Conservation (phyloP, 2,113 vertebrate species). For the Oophaga pumilio region DNA sequence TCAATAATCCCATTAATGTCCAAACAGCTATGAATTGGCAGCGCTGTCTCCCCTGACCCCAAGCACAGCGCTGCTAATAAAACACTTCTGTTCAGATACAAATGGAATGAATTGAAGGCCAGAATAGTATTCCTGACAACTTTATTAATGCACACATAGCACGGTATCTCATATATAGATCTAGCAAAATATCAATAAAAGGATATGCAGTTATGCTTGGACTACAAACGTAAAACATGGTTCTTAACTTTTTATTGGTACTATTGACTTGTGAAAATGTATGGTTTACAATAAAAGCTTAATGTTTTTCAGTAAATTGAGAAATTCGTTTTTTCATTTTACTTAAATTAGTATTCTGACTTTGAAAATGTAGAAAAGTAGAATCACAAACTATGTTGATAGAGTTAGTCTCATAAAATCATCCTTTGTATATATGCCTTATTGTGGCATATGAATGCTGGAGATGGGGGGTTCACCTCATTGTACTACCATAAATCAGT, state of each 20-base stretch:
- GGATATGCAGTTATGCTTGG: neutral
- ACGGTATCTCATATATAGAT: neutral
- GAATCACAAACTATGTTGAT: neutral
- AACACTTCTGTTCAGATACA: slow-evolving; percentile 11
- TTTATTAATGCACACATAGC: neutral
- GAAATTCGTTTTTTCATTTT: neutral
- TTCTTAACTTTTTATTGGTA: neutral
- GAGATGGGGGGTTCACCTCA: too few relatives aligned
- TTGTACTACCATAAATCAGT: too few relatives aligned
- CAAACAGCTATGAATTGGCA: neutral
- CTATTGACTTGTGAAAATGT: neutral
- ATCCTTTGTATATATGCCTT: neutral
- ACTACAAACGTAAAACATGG: neutral
- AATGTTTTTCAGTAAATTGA: neutral
- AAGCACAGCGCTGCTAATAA: slow-evolving; percentile 5
- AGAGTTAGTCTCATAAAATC: too few relatives aligned
- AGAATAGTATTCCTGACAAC: neutral
- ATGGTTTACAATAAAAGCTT: neutral
- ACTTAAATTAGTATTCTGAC: neutral
- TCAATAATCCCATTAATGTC: slow-evolving; percentile 42
- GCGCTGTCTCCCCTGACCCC: slow-evolving; percentile 22
- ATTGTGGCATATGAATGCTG: neutral
- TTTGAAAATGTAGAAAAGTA: neutral
- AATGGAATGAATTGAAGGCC: slow-evolving; percentile 12
- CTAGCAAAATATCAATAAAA: neutral